phyloP scores from a whole-genome alignment of 2,113 vertebrate genomes.

The Pongo abelii region DNA sequence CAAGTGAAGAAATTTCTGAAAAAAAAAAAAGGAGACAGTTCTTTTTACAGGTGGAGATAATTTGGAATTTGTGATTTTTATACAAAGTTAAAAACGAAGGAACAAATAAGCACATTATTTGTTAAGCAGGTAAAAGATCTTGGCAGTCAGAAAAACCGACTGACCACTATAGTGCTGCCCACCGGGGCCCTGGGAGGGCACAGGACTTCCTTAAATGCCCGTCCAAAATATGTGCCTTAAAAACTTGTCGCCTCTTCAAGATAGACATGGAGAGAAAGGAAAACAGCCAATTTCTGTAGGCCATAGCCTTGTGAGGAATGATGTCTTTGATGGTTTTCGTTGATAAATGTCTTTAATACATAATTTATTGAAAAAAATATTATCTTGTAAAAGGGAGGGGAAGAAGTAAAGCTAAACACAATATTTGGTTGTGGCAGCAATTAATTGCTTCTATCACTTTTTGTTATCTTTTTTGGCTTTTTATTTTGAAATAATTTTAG shows the following conservation, averaged over 20 bases:
- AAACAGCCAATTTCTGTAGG: background rate
- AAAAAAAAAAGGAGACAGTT: background rate
- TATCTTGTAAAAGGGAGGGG: background rate
- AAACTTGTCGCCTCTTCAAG: background rate
- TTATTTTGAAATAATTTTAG: background rate
- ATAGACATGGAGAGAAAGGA: background rate
- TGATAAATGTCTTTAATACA: background rate
- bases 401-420: background rate
- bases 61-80: background rate
- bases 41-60: background rate
- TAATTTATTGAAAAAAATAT: too few species aligned
- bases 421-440: background rate
- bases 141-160: background rate
- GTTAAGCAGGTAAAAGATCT: too few species aligned
- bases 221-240: background rate
- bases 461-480: background rate
- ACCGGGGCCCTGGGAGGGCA: background rate
- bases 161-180: background rate
- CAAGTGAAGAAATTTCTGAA: background rate
- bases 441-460: background rate
- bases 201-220: rapidly evolving
- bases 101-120: too few species aligned
- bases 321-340: background rate
- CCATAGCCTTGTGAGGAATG: background rate
- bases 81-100: background rate